Evolutionary conservation across 2,113 vertebrate genomes (phyloP), one percentile per base, ranked within the genome.

Genomic region (Panthera tigris): DNA sequence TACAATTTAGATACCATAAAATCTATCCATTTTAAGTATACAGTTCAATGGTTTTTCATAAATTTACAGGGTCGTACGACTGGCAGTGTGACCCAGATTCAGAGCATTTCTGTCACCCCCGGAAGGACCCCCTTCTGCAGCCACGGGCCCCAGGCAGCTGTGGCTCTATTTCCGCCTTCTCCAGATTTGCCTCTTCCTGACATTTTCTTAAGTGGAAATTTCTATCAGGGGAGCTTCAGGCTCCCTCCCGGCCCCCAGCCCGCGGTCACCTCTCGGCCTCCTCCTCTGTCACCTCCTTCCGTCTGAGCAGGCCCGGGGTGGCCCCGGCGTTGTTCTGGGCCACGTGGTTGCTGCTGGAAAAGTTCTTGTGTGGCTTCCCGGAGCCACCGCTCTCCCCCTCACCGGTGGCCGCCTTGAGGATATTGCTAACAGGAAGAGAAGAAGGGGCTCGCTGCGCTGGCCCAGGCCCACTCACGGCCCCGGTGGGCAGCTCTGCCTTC

Each of bases 181-280:
- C 12, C 0, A 2, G 16, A 52, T 2, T 2, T 12, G 55, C 69
- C 68, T 83, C 50, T 31, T 13, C 84, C 21, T 1, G 48, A 41
- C 1, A 1, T 29, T 57, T 23, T 4, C 11, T 16, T 6, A 27
- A n/a, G 4, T 2, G 31, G 18, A 41, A 39, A 33, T 7, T 3
- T 25, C 50, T 25, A 5, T 13, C 21, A 0, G 0, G 8, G 3
- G 39, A 10, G 36, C 21, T 15, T 0, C 2, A 0, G 6, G 25
- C 8, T n/a, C 31, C 7, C 39, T 7, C 21, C 23, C 16, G 2
- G 31, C 19, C 21, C 12, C 88, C 18, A 0, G 3, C 9, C 14
- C 2, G 0, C 3, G 2, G 97, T 98, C 93, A 99, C 99, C 99
- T 99, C 98, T 99, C 99, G 0, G 99, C 99, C 98, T 99, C 99